These are phyloP conservation scores for Tetramorium alpestre DNA, from an alignment of 1,140 invertebrate species.

Conservation along the genomic window DNA sequence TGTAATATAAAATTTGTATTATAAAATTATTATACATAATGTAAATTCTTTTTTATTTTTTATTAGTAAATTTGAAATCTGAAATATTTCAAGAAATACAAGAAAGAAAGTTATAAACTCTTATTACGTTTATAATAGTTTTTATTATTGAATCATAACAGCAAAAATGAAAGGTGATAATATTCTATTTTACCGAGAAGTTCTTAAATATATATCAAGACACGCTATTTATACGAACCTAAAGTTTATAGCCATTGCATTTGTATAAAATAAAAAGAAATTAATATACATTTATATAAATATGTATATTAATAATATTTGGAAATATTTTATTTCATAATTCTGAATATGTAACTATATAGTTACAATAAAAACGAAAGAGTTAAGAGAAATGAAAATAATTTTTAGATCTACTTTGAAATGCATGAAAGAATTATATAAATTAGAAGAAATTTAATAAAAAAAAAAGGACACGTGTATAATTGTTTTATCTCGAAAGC, in stretches of 20 bases:
- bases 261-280: no score
- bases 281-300: no score
- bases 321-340: no score
- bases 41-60: neutral
- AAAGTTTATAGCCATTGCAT: no score
- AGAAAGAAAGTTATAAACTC: neutral
- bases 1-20: neutral
- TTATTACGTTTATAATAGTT: no score
- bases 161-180: no score
- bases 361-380: neutral
- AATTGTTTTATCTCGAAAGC: constrained; percentile 13
- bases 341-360: no score
- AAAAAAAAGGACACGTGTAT: neutral
- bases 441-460: neutral
- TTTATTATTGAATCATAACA: no score
- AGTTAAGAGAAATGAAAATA: neutral
- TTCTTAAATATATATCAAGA: no score
- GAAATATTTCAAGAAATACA: neutral
- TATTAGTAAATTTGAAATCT: neutral
- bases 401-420: neutral
- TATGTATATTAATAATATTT: no score
- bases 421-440: neutral
- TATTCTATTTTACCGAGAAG: no score
- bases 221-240: no score
- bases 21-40: neutral